A percentile compares a stretch with the other conserved stretches of the same genome.
Evolutionary conservation across 2,797 vertebrate genomes (phyloP).

Genomic region (Brachyrhaphis roseni): DNA sequence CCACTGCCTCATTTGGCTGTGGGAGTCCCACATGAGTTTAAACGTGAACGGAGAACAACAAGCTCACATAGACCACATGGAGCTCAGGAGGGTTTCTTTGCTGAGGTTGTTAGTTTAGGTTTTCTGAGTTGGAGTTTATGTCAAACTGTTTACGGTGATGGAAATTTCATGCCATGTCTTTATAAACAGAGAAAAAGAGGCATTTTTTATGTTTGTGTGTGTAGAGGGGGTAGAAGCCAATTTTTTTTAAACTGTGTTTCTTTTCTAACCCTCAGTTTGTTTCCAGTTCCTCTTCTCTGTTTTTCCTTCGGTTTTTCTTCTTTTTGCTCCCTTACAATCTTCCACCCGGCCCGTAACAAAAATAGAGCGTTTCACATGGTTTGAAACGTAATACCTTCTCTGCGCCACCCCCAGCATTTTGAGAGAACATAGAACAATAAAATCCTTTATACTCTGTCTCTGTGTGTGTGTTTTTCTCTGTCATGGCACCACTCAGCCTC

Average conservation of each 20-base stretch:
- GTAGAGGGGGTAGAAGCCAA: not conserved
- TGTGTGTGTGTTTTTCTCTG: constrained; percentile 23
- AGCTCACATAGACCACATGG: not conserved
- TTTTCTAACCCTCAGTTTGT: constrained; percentile 32
- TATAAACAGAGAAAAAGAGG: not conserved
- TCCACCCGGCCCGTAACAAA: constrained; percentile 53
- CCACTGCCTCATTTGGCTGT: not conserved
- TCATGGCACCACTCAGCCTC: constrained; percentile 26
- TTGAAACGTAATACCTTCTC: constrained; percentile 63
- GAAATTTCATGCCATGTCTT: not conserved
- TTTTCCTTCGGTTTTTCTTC: constrained; percentile 10
- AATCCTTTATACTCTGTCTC: constrained; percentile 55
- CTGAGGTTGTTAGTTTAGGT: not conserved
- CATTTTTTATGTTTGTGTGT: not conserved
- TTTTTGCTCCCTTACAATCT: not conserved
- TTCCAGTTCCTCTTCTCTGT: not conserved
- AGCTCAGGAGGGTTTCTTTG: not conserved
- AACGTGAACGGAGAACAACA: not conserved
- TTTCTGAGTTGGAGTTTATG: not conserved
- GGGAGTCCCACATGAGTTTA: not conserved
- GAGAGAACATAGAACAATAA: constrained; percentile 68
- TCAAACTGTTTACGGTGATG: not conserved
- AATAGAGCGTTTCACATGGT: constrained; percentile 55
- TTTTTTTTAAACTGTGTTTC: no score
- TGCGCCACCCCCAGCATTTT: constrained; percentile 42